Evolutionary conservation across 1,140 invertebrate species (phyloP).

Genomic region (Bombus confusus): DNA sequence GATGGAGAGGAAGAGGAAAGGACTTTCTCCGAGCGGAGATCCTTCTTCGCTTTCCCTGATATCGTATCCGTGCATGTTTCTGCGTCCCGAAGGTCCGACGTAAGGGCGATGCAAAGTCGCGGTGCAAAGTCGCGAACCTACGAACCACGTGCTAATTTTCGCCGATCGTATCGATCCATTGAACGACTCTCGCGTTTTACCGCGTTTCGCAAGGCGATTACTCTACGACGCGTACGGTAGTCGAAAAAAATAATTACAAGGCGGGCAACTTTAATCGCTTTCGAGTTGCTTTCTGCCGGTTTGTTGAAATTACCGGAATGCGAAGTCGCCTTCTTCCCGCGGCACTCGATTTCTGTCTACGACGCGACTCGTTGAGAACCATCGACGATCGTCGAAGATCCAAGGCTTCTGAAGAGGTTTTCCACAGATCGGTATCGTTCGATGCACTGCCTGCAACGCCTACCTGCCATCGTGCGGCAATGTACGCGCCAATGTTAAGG

Average conservation of each 20-base stretch:
- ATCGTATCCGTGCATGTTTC: conserved; percentile 28
- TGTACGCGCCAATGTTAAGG: conserved; percentile 69
- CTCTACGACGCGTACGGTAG: no score
- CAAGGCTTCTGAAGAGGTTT: background rate
- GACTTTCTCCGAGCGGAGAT: conserved; percentile 74
- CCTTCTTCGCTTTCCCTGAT: conserved; percentile 77
- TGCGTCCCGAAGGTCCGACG: background rate
- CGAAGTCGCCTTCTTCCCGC: no score
- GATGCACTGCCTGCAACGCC: background rate
- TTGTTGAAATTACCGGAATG: no score
- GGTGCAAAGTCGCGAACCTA: background rate
- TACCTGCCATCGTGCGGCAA: background rate
- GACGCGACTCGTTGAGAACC: no score
- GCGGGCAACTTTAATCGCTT: no score
- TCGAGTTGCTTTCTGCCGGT: no score
- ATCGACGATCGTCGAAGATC: background rate
- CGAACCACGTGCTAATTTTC: background rate
- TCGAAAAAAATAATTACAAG: no score
- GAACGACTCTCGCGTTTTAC: no score
- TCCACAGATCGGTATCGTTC: conserved; percentile 17
- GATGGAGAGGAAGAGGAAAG: conserved; percentile 58
- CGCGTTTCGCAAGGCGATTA: no score
- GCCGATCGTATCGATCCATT: background rate
- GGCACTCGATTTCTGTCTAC: no score
- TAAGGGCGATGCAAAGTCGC: background rate